Evolutionary conservation across 1,140 invertebrate species (phyloP), one percentile per base, ranked within the genome.

Genomic region (Gryon sp.): DNA sequence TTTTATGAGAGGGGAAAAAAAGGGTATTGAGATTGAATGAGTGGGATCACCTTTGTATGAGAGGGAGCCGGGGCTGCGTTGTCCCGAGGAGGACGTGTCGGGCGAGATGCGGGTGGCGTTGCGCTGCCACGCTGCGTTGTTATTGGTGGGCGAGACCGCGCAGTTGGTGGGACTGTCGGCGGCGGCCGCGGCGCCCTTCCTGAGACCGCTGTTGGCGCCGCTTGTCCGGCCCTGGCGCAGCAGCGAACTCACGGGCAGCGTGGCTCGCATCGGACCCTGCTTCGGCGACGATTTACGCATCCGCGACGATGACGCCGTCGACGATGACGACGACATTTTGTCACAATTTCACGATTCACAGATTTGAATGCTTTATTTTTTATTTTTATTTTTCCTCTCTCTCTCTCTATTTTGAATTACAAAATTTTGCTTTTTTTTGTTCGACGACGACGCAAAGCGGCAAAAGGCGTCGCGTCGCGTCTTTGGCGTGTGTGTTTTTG

Each of bases 251-350:
- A 94, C 92, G 40, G 93, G 93, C 76, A 94, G 87, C 41, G 93
- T 94, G 30, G 93, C 93, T 84, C 92, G 91, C 91, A 94, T 92
- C 62, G 93, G 93, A 20, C 92, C 92, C 78, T 92, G 91, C 87
- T 93, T 93, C 18, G n/a, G n/a, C n/a, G n/a, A n/a, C n/a, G n/a
- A n/a, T n/a, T n/a, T n/a, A n/a, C n/a, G n/a, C n/a, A n/a, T n/a
- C n/a, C n/a, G n/a, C n/a, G n/a, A n/a, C n/a, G n/a, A n/a, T n/a
- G n/a, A n/a, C n/a, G n/a, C n/a, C n/a, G n/a, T n/a, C n/a, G n/a
- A n/a, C n/a, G n/a, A n/a, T n/a, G n/a, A n/a, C n/a, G n/a, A n/a
- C 7, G 30, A 32, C 30, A 32, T 32, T n/a, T 20, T 7, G 8
- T n/a, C n/a, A n/a, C n/a, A n/a, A n/a, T n/a, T n/a, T n/a, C n/a